Base-by-base conservation (phyloP, 2,888 invertebrate species). In the Dolichomitus sp. region DNA sequence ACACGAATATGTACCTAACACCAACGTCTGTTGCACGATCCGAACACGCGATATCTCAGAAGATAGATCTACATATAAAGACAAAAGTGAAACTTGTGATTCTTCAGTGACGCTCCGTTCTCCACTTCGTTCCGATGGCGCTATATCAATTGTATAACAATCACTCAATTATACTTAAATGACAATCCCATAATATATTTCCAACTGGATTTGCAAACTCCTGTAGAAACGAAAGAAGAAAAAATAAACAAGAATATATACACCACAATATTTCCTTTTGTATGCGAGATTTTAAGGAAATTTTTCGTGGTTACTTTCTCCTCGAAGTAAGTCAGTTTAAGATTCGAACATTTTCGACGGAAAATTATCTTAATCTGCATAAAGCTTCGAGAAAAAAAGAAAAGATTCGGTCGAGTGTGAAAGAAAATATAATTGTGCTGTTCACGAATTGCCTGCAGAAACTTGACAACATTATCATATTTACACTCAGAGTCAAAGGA, bases 1-100 rank as follows among this genome's bases (percentile, higher is more conserved):
- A 33, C 48, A 69, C 54, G 54, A 37, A 48, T 33, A 72, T 19
- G 48, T 37, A 14, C 14, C 42, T 63, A 69, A 7, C 48, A 27
- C 37, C 42, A 61, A 9, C 54, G 11, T 52, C 14, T 40, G 50
- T 23, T 30, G 30, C 42, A 23, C 57, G 52, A 65, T 66, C 48
- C 33, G 42, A 59, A 4, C 27, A 52, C 19, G 42, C 40, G 45
- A 48, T 66, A 66, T 61, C 33, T 23, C 52, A 76, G 19, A n/a
- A 59, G 14, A 42, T 19, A 52, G 76, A 81, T 73, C 40, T 52
- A 30, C 76, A 33, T 68, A 77, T 77, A 81, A 77, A 77, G 45
- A 52, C 42, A 72, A 77, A 23, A 45, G 27, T 23, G 27, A 37
- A 42, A 54, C 33, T 42, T 23, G 37, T 45, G 50, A 52, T 61